Evolutionary conservation across 2,113 vertebrate species (phyloP).

Genomic region (Platycercus adscitus): DNA sequence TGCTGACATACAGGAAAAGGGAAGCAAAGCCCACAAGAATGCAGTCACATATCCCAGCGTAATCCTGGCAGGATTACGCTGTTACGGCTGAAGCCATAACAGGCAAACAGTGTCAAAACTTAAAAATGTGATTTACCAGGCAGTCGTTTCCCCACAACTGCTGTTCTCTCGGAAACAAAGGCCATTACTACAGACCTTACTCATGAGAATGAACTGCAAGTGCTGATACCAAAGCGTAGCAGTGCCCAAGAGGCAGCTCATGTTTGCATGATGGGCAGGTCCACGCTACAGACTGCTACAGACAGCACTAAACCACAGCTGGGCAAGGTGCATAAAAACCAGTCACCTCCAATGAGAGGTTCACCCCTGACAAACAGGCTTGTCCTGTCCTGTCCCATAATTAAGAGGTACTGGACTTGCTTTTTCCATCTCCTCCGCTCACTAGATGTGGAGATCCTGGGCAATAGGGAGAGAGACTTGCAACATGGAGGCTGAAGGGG

Average conservation of each 20-base stretch:
- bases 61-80: not conserved
- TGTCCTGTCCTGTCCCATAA: not conserved
- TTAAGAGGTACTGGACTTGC: not conserved
- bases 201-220: rapidly evolving
- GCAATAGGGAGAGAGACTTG: not conserved
- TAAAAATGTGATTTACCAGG: not conserved
- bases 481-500: not conserved
- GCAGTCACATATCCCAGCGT: rapidly evolving
- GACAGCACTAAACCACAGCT: not conserved
- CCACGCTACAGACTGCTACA: not conserved
- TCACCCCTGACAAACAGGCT: not conserved
- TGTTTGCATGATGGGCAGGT: rapidly evolving
- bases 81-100: not conserved
- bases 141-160: not conserved
- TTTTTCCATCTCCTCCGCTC: not conserved
- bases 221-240: rapidly evolving
- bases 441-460: not conserved
- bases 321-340: not conserved
- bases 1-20: not conserved
- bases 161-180: not conserved
- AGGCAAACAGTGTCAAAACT: not conserved
- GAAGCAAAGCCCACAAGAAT: not conserved
- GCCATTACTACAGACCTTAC: not conserved
- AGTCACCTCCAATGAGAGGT: not conserved
- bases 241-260: not conserved